Conservation (phyloP, 2,888 invertebrate genomes). For the Drosophila gaucha region DNA sequence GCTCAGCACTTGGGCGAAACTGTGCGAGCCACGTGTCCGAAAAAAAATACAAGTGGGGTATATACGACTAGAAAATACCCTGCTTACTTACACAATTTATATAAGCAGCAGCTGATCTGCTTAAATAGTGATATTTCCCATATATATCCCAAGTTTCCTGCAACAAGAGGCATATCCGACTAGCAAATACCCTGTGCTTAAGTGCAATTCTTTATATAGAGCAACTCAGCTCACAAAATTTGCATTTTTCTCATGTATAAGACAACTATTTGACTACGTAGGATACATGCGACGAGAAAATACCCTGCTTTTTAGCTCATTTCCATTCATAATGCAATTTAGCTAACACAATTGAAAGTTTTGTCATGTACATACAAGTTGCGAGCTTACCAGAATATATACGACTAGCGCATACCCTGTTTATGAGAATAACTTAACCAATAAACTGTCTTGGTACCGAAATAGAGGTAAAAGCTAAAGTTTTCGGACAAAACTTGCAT, state of each 20-base stretch:
- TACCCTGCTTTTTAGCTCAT: background rate
- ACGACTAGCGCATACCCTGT: background rate
- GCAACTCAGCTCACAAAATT: too few relatives aligned
- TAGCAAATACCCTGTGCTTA: background rate
- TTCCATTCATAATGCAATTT: background rate
- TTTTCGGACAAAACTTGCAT: too few relatives aligned
- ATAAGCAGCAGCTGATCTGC: background rate
- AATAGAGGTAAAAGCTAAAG: too few relatives aligned
- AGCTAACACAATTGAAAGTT: background rate
- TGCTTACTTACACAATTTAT: too few relatives aligned
- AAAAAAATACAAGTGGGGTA: background rate
- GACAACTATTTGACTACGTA: too few relatives aligned
- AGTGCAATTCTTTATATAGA: too few relatives aligned
- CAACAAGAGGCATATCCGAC: background rate
- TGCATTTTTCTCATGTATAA: too few relatives aligned
- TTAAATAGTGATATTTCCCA: too few relatives aligned
- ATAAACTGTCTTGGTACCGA: too few relatives aligned
- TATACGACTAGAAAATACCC: background rate
- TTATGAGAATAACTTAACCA: too few relatives aligned
- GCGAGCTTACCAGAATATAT: accelerated
- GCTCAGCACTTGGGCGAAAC: constrained; percentile 51
- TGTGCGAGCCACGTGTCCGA: constrained; percentile 48
- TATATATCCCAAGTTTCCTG: accelerated
- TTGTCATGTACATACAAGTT: background rate
- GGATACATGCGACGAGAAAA: background rate